Percentiles rank a stretch among this genome's conserved stretches.
These are phyloP conservation scores for Molorchus minor DNA, from an alignment of 2,888 invertebrate species.

Conservation along the genomic window DNA sequence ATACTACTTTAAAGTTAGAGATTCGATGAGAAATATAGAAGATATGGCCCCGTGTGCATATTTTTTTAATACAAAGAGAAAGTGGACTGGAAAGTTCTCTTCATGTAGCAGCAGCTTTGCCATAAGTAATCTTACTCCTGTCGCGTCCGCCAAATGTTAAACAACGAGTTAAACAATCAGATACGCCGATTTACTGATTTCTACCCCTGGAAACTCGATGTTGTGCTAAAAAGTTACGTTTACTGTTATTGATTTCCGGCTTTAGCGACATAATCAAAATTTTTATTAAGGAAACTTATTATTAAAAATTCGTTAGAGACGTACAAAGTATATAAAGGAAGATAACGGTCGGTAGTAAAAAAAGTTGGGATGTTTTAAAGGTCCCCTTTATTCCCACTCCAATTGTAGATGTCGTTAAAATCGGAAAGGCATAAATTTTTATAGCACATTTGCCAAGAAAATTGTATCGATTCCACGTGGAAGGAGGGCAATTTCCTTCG, in stretches of 20 bases:
- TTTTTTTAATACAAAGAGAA: no score
- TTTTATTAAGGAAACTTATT: slow-evolving; percentile 36
- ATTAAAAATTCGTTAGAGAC: slow-evolving; percentile 37
- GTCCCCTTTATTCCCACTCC: slow-evolving; percentile 46
- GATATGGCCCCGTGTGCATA: no score
- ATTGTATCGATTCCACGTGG: slow-evolving; percentile 53
- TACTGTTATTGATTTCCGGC: not conserved
- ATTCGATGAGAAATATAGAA: no score
- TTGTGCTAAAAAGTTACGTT: slow-evolving; percentile 10
- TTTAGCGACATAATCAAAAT: slow-evolving; percentile 21
- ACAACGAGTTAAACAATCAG: no score
- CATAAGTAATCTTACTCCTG: no score
- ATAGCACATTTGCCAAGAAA: slow-evolving; percentile 57
- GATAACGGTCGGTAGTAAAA: slow-evolving; percentile 26
- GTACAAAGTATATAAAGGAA: slow-evolving; percentile 30
- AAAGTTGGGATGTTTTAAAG: slow-evolving; percentile 38
- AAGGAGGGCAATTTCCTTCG: slow-evolving; percentile 52
- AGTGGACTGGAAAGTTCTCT: no score
- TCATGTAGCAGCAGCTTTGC: no score
- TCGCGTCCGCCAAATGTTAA: no score
- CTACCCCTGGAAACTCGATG: no score
- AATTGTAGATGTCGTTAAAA: slow-evolving; percentile 47
- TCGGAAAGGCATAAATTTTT: slow-evolving; percentile 57
- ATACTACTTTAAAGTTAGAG: no score
- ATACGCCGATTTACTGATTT: no score